Base-by-base conservation (phyloP, 2,797 vertebrate species). In the Eutrigla gurnardus region DNA sequence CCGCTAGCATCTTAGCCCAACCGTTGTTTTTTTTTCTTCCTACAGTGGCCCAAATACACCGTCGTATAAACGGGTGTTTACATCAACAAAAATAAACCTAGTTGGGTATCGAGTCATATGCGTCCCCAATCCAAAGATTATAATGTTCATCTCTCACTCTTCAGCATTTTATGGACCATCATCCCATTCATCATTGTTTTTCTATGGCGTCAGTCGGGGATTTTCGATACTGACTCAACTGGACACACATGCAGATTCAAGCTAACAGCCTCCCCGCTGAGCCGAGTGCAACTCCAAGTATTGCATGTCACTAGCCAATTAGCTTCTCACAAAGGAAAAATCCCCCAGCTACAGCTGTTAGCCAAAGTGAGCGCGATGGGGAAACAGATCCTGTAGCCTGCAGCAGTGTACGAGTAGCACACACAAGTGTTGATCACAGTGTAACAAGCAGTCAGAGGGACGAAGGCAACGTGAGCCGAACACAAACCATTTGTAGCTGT, bases 271-370 rank as follows among this genome's bases (percentile, higher is more conserved):
- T 50, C 62, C 7, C n/a, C 25, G 5, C n/a, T 25, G 17, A 40
- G 43, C 32, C 15, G 36, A 63, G 18, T 13, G 42, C 47, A 70
- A 5, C 62, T 75, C 25, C 25, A 25, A 36, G 42, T 66, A 13
- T n/a, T 42, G 17, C n/a, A 40, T 63, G 40, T 59, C 33, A 39
- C 36, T 4, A 49, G 40, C 33, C 66, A 65, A 66, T 73, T 43
- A 60, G 58, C 46, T 49, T n/a, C 7, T 49, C 53, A 45, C 47
- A 65, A 40, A 53, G 39, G 11, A 57, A 58, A 47, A 40, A n/a
- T 50, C 59, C 36, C 32, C 7, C 25, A 63, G 52, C 18, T 49
- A 14, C 0, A 64, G 33, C 43, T 60, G 39, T 37, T 9, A 64
- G 39, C 18, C 50, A 45, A n/a, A 57, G 37, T 63, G 35, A 62